Evolutionary conservation across 2,797 vertebrate species (phyloP).

Genomic region (Spinus olivaceus): DNA sequence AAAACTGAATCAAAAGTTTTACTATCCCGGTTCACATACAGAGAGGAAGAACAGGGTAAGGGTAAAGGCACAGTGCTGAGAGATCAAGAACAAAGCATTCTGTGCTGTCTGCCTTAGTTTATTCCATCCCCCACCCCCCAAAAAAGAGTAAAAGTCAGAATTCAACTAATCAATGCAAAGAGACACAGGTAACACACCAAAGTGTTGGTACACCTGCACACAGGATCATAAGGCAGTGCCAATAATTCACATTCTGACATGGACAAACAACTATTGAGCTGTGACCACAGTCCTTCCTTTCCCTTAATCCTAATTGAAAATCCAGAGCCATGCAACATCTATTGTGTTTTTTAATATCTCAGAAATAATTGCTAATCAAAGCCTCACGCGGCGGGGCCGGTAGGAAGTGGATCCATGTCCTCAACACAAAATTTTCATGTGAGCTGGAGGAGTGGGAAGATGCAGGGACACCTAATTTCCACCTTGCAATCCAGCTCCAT

Average conservation of each 20-base stretch:
- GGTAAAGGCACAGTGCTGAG: neutral
- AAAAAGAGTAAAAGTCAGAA: neutral
- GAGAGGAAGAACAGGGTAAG: neutral
- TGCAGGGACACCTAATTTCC: slow-evolving; percentile 85
- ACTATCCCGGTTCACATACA: fast-evolving
- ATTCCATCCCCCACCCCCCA: too few relatives aligned
- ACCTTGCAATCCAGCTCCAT: slow-evolving; percentile 81
- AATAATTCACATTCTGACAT: slow-evolving; percentile 6
- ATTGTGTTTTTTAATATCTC: slow-evolving; percentile 69
- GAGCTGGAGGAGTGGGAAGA: slow-evolving; percentile 67
- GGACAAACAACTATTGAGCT: slow-evolving; percentile 17
- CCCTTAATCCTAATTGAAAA: slow-evolving; percentile 27
- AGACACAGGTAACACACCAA: neutral
- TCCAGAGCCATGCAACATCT: slow-evolving; percentile 48
- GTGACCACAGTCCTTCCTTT: neutral
- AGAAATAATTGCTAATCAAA: slow-evolving; percentile 75
- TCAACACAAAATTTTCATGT: slow-evolving; percentile 62
- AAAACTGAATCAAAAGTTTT: neutral
- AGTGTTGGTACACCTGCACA: neutral
- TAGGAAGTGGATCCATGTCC: slow-evolving; percentile 35
- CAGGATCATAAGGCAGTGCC: neutral
- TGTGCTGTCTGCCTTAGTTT: neutral
- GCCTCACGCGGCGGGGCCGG: neutral
- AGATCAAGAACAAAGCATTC: neutral
- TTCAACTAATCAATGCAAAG: neutral